Base-by-base conservation (phyloP, 2,888 invertebrate genomes). In the Trilocha varians region DNA sequence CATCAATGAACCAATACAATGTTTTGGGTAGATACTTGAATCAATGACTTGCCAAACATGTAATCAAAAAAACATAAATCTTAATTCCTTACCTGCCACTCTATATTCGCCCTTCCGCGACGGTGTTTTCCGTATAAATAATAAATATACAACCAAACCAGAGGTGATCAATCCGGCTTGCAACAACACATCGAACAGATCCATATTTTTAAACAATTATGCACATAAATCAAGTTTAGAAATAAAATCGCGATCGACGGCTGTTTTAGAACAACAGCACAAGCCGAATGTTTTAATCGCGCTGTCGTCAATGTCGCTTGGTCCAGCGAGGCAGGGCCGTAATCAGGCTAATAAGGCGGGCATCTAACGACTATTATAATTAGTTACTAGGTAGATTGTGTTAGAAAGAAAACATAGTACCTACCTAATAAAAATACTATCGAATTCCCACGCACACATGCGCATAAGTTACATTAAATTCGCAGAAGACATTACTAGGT, bases 111-210 rank as follows among this genome's bases (percentile, higher is more conserved):
- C 71, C 45, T 56, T 50, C 38, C 46, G 59, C 2, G 53, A 51
- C 1, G 53, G 40, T 3, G 61, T 51, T 55, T 67, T 73, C 45
- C 62, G 70, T 38, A 79, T 59, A 42, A 78, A 59, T 44, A 78
- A 54, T 34, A 83, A 62, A 53, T 83, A 85, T 1, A 57, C 50
- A 15, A 77, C 79, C 36, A 83, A 47, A 11, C 62, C 70, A 16
- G 62, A 53, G 0, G 77, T 78, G 38, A 78, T 68, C 32, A 79
- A 46, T 0, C 82, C 82, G 1, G 67, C 62, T 48, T 76, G 70
- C 1, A 78, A 51, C 1, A 83, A 53, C 3, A 83, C 40, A 43
- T 79, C 78, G 25, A 72, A 72, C 25, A 79, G 37, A 60, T 78
- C 76, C 78, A 80, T 82, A 1, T 18, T 52, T 32, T 25, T 6